phyloP scores from a whole-genome alignment of 2,797 vertebrate genomes.

The Chaenodraco wilsoni region DNA sequence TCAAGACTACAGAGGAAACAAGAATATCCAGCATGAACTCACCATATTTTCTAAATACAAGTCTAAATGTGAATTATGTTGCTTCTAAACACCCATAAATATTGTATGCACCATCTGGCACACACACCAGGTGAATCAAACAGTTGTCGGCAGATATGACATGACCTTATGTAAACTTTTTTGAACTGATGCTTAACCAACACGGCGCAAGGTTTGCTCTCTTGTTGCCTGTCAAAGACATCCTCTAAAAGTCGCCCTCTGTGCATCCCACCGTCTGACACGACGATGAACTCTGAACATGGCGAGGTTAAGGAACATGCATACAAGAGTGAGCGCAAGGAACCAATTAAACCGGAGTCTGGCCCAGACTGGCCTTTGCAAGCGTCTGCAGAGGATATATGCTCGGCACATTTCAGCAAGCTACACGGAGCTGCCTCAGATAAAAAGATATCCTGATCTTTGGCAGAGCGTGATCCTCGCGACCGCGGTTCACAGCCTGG shows the following conservation, averaged over 20 bases:
- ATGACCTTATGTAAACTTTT: constrained; percentile 24
- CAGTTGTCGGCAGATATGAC: background rate
- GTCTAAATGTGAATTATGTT: background rate
- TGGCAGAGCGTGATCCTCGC: constrained; percentile 56
- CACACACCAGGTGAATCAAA: constrained; percentile 3
- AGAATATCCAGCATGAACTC: background rate
- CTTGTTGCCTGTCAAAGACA: background rate
- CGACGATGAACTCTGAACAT: constrained; percentile 45
- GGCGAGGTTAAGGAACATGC: constrained; percentile 4
- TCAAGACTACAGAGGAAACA: background rate
- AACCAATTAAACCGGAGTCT: constrained; percentile 58
- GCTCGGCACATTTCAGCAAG: constrained; percentile 28
- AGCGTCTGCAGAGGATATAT: constrained; percentile 39
- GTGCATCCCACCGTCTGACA: constrained; percentile 40
- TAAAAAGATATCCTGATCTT: constrained; percentile 58
- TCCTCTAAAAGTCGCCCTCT: background rate
- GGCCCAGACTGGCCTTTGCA: constrained; percentile 46
- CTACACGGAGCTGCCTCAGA: constrained; percentile 46
- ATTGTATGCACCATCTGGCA: background rate
- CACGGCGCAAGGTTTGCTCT: background rate
- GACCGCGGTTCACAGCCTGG: constrained; percentile 44
- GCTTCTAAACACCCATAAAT: background rate
- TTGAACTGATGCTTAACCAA: background rate
- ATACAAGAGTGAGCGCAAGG: constrained; percentile 29
- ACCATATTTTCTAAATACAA: background rate